Evolutionary conservation across 2,888 invertebrate species (phyloP).

Genomic region (Alentia gelatinosa): DNA sequence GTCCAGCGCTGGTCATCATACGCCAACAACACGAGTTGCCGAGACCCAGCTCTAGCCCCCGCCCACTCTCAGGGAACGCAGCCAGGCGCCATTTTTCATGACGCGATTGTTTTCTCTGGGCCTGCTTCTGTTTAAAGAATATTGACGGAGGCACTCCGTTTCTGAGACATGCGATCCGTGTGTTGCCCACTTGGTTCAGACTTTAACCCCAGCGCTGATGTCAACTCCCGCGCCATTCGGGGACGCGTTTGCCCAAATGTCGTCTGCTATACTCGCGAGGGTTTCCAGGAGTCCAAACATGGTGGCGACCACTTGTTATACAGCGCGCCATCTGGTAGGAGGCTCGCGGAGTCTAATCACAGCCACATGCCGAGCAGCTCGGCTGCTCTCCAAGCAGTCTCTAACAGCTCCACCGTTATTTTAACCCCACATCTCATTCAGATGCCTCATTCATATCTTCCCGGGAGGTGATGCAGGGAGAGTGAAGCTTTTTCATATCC

Average conservation of each 20-base stretch:
- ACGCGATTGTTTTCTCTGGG: background rate
- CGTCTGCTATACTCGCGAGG: background rate
- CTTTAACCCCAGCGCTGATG: conserved; percentile 30
- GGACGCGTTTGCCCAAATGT: background rate
- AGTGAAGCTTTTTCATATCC: no score
- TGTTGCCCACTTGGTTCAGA: background rate
- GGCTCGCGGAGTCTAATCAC: background rate
- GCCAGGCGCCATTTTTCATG: background rate
- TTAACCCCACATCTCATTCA: no score
- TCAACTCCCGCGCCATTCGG: background rate
- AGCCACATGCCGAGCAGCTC: background rate
- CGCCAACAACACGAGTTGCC: no score
- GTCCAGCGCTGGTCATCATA: no score
- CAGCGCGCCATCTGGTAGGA: background rate
- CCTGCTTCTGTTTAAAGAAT: background rate
- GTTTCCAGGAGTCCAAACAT: conserved; percentile 24
- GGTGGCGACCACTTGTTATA: conserved; percentile 22
- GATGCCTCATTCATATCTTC: no score
- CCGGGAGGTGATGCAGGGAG: no score
- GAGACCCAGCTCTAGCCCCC: no score
- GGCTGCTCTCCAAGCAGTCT: background rate
- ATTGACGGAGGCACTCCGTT: background rate
- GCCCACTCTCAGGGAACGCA: no score
- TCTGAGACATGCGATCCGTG: background rate
- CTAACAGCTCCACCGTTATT: no score